These are phyloP conservation scores for Hydrocynus forskahlii DNA, from an alignment of 2,797 vertebrate species.

Conservation along the genomic window DNA sequence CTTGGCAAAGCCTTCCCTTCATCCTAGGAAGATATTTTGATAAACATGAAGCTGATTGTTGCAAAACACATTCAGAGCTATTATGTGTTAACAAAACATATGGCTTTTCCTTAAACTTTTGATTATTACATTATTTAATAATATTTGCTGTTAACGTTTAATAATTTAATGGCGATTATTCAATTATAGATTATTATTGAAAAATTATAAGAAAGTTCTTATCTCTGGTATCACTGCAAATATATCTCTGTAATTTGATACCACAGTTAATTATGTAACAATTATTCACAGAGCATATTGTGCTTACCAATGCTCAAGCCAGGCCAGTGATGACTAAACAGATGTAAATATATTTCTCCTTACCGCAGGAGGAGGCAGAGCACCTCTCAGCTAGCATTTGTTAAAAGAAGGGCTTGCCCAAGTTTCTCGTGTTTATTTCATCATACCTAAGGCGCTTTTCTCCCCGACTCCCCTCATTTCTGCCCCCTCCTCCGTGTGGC, in stretches of 20 bases:
- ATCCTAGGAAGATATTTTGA: neutral
- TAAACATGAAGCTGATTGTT: neutral
- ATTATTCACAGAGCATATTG: neutral
- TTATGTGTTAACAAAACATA: neutral
- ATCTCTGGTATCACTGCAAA: neutral
- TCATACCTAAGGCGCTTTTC: constrained; percentile 92
- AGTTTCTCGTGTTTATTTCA: constrained; percentile 94
- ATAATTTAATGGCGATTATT: too few relatives aligned
- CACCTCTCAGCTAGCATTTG: constrained; percentile 90
- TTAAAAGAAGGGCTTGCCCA: constrained; percentile 83
- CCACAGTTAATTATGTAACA: constrained; percentile 18
- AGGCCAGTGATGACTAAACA: constrained; percentile 69
- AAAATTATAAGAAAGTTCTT: neutral
- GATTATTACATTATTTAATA: neutral
- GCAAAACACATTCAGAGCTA: neutral
- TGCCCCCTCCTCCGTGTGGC: constrained; percentile 75
- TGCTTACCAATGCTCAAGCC: constrained; percentile 29
- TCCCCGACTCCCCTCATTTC: constrained; percentile 65
- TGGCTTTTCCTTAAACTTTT: neutral
- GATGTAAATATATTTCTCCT: constrained; percentile 86
- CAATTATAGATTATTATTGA: too few relatives aligned
- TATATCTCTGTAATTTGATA: neutral
- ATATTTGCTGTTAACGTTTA: too few relatives aligned
- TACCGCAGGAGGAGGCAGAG: constrained; percentile 81
- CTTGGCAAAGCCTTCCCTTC: neutral